Conservation (phyloP, 2,113 vertebrate genomes). For the Notothenia coriiceps region DNA sequence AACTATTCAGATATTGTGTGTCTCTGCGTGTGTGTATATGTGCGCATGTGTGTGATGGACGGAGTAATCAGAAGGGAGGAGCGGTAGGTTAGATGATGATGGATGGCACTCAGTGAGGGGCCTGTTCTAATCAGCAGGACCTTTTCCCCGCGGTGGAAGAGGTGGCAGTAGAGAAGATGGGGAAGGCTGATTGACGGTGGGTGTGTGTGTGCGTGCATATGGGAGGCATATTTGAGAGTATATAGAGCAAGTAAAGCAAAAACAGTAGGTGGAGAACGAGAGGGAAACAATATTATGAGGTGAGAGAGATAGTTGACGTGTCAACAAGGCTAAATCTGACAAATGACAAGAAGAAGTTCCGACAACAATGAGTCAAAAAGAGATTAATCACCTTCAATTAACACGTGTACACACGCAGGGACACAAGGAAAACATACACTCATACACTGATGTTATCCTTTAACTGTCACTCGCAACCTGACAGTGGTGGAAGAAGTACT, state of each 20-base stretch:
- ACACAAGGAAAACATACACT: not conserved
- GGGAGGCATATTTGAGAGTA: not conserved
- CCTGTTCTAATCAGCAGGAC: conserved; percentile 79
- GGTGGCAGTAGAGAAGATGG: conserved; percentile 57
- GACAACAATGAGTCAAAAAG: conserved; percentile 2
- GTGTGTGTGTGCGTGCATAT: not conserved
- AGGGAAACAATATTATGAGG: not conserved
- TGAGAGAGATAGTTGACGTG: not conserved
- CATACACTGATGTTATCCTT: not conserved
- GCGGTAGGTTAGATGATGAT: conserved; percentile 71
- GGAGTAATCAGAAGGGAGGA: conserved; percentile 67
- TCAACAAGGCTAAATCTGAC: conserved; percentile 15
- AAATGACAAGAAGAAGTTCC: not conserved
- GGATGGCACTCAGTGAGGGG: conserved; percentile 72
- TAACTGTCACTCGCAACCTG: not conserved
- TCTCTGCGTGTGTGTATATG: not conserved
- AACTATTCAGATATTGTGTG: conserved; percentile 64
- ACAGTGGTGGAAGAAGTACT: too few species aligned
- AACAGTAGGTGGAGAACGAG: not conserved
- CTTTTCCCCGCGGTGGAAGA: conserved; percentile 64
- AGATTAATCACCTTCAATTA: conserved; percentile 8
- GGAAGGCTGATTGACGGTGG: conserved; percentile 47
- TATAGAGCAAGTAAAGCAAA: not conserved
- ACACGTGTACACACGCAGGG: not conserved
- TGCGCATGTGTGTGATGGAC: conserved; percentile 15